These are phyloP conservation scores for Uria lomvia DNA, from an alignment of 2,113 vertebrate species.

Conservation along the genomic window DNA sequence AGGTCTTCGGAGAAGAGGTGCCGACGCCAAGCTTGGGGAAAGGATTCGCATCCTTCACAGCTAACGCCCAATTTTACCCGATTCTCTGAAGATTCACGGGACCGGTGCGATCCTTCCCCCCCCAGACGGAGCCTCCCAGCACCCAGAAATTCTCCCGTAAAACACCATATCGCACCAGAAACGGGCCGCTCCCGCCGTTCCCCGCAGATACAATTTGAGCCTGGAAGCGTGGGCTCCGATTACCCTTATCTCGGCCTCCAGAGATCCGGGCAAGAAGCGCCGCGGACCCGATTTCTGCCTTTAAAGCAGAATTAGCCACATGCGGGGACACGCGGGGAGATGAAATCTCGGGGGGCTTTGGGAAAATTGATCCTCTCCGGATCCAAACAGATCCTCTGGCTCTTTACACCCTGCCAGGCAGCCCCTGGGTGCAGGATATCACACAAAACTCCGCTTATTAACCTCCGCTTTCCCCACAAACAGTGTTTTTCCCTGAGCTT, in stretches of 20 bases:
- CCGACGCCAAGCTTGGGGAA: background rate
- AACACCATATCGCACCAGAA: fast-evolving
- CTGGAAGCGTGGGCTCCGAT: background rate
- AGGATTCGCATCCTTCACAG: background rate
- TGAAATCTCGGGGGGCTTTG: background rate
- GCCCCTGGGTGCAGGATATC: background rate
- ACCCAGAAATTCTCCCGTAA: background rate
- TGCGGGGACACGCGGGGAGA: fast-evolving
- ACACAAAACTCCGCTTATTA: background rate
- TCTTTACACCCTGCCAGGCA: background rate
- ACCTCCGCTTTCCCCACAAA: background rate
- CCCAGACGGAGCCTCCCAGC: no score
- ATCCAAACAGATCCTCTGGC: background rate
- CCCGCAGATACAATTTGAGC: background rate
- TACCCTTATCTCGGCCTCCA: background rate
- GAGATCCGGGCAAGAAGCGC: background rate
- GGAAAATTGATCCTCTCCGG: background rate
- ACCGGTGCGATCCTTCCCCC: background rate
- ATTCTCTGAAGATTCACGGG: background rate
- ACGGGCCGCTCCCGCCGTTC: background rate
- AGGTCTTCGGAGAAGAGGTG: background rate
- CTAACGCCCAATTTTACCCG: background rate
- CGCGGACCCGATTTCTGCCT: background rate
- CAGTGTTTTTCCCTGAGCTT: background rate
- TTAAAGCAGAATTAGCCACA: background rate